phyloP scores from a whole-genome alignment of 2,113 vertebrate genomes.

The Pholis gunnellus region DNA sequence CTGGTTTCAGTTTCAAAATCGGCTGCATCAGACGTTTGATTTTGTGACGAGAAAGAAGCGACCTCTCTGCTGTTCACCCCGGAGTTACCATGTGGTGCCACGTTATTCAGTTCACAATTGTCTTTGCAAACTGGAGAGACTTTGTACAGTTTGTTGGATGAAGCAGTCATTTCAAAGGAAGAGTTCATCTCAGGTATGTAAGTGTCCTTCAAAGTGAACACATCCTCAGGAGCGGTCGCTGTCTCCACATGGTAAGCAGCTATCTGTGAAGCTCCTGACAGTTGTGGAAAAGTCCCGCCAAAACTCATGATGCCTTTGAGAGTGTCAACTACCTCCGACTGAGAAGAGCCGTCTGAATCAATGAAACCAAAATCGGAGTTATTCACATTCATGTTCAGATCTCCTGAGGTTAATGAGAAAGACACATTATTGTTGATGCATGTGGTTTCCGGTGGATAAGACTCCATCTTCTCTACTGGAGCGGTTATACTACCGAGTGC shows the following conservation, averaged over 20 bases:
- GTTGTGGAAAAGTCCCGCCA: background rate
- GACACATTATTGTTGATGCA: slow-evolving; percentile 67
- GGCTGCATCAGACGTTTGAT: background rate
- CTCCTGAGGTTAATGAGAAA: slow-evolving; percentile 59
- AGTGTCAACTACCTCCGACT: slow-evolving; percentile 63
- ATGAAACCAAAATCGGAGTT: slow-evolving; percentile 80
- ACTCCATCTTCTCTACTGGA: slow-evolving; percentile 30
- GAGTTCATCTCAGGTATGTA: slow-evolving; percentile 67
- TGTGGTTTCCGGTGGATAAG: slow-evolving; percentile 1
- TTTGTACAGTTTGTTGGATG: slow-evolving; percentile 54
- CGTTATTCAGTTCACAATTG: slow-evolving; percentile 28
- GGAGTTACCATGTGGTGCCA: background rate
- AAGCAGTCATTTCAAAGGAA: slow-evolving; percentile 54
- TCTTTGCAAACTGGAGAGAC: slow-evolving; percentile 58
- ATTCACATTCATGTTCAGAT: slow-evolving; percentile 81
- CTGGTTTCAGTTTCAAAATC: slow-evolving; percentile 17
- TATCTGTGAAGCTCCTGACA: slow-evolving; percentile 19
- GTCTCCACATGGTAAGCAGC: slow-evolving; percentile 4
- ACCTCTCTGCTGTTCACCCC: slow-evolving; percentile 3
- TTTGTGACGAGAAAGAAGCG: background rate
- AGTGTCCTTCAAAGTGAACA: slow-evolving; percentile 71
- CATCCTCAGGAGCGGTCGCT: slow-evolving; percentile 24
- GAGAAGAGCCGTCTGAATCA: slow-evolving; percentile 81
- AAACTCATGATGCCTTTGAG: slow-evolving; percentile 45
- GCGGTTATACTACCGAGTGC: slow-evolving; percentile 15